phyloP scores from a whole-genome alignment of 2,888 invertebrate species.

The Halictus ligatus region DNA sequence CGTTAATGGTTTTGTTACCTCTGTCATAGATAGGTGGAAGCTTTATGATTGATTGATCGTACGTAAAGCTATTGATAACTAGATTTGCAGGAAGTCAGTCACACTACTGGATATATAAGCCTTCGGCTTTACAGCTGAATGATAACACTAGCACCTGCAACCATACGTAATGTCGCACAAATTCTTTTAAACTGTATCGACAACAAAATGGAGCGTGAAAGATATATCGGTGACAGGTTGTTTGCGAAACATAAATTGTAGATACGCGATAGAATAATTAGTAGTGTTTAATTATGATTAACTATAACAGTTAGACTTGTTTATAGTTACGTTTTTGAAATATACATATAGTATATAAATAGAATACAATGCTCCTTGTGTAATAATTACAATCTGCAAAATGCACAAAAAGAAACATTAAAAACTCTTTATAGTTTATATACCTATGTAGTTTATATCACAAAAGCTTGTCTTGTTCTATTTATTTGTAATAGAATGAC shows the following conservation, averaged over 20 bases:
- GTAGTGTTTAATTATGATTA: background rate
- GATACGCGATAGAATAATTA: background rate
- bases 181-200: background rate
- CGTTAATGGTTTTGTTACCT: background rate
- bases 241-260: background rate
- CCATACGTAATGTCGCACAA: background rate
- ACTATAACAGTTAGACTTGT: background rate
- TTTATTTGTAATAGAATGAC: no score
- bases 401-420: background rate
- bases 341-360: background rate
- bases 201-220: background rate
- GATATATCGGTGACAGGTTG: background rate
- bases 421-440: background rate
- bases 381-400: background rate
- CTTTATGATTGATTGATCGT: background rate
- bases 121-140: background rate
- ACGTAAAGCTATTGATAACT: background rate
- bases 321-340: background rate
- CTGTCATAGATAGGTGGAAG: background rate
- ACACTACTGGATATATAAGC: constrained; percentile 11
- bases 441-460: no score
- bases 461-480: no score
- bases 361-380: background rate
- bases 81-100: constrained; percentile 1
- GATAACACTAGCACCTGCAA: constrained; percentile 1